Conservation (phyloP, 2,797 vertebrate species). For the Lycodopsis pacificus region DNA sequence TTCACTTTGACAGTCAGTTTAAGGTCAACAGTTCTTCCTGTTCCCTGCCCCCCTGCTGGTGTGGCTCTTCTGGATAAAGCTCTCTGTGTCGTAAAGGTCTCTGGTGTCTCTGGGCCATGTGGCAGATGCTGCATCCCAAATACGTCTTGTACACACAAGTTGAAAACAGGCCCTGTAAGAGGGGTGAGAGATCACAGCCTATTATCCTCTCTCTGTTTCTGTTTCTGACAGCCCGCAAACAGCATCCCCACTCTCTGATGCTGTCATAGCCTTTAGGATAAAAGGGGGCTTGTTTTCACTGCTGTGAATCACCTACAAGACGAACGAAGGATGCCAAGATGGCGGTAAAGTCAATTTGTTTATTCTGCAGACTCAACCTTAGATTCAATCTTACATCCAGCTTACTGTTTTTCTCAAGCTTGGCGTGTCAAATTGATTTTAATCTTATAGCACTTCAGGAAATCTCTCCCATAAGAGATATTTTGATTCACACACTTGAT, state of each 20-base stretch:
- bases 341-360: constrained; percentile 15
- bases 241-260: constrained; percentile 39
- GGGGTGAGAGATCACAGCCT: constrained; percentile 58
- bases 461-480: constrained; percentile 28
- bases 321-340: constrained; percentile 12
- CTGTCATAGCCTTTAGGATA: constrained; percentile 52
- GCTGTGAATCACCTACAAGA: constrained; percentile 37
- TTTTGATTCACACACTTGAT: constrained; percentile 53
- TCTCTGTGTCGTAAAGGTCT: constrained; percentile 66
- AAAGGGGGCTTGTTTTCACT: constrained; percentile 19
- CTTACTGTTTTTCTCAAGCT: constrained; percentile 9
- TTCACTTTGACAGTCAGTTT: constrained; percentile 44
- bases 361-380: constrained; percentile 2
- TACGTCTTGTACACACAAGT: constrained; percentile 68
- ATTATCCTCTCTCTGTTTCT: constrained; percentile 51
- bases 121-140: constrained; percentile 77
- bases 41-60: constrained; percentile 40
- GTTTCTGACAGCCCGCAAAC: constrained; percentile 70
- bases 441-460: constrained; percentile 16
- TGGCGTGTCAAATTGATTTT: constrained; percentile 55
- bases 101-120: constrained; percentile 60
- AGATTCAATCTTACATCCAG: constrained; percentile 1
- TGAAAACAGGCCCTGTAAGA: constrained; percentile 62
- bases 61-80: constrained; percentile 65
- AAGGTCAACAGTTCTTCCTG: constrained; percentile 63